Evolutionary conservation across 2,888 invertebrate species (phyloP), one percentile per base, ranked within the genome.

Genomic region (Pediacus dermestoides): DNA sequence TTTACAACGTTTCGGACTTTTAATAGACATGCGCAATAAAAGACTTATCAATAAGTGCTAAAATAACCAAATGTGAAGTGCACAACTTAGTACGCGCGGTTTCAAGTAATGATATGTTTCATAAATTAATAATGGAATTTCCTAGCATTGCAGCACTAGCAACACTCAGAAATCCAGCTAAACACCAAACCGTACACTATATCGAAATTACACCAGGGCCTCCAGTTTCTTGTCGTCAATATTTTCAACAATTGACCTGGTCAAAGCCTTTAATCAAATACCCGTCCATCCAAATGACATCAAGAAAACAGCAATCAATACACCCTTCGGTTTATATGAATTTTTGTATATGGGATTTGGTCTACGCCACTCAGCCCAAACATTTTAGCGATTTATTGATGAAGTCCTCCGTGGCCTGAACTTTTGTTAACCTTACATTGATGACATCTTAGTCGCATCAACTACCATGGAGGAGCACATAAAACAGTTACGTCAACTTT

Each of bases 191-290:
- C n/a, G n/a, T n/a, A n/a, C n/a, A n/a, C 32, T 37, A 54, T 30
- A 56, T 56, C 3, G 38, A 48, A 15, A 62, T 52, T 0, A 53
- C 47, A 4, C 40, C 47, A 8, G 54, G 53, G 6, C 55, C 50
- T 6, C 59, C 58, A 0, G 45, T 47, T 3, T 30, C 25, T 13
- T 18, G 42, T 51, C 16, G 58, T 4, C 21, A n/a, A 35, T 59
- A 3, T 64, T 61, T 35, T 53, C 54, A 1, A 60, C 46, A 1
- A 34, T 67, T 1, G 66, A 67, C 46, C 48, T 70, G 2, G 51
- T 53, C 0, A 48, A 55, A 25, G 66, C 69, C 0, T 72, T 61
- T 40, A 50, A 65, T 33, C 66, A 69, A 31, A 65, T 72, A 2
- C 67, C 64, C 2, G 31, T 55, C 2, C 30, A 39, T 2, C 23